Evolutionary conservation across 2,113 vertebrate genomes (phyloP), one percentile per base, ranked within the genome.

Genomic region (Apeltes quadracus): DNA sequence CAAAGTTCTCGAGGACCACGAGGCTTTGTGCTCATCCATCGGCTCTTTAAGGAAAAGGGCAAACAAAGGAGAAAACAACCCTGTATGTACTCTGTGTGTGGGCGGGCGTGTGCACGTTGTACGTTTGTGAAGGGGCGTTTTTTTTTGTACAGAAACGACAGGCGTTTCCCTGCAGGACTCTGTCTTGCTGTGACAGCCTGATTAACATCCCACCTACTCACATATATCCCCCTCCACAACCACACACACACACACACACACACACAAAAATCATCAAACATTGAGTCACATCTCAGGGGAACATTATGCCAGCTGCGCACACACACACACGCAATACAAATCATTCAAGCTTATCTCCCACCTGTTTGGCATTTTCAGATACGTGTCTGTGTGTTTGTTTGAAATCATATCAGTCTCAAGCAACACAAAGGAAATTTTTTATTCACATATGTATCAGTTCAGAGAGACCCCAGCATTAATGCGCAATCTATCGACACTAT

Each of bases 301-400:
- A 59, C 62, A 77, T 79, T 80, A 79, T 82, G 84, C 75, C 85
- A 86, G 69, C 69, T 84, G 70, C 34, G 18, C 8, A 71, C 56
- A 50, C 84, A 81, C 36, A n/a, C 43, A 46, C 43, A 46, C 46
- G n/a, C 46, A 66, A 48, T 44, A 4, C 55, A 85, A 87, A 84
- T 79, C 84, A 81, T 50, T 88, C 74, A 81, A 76, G 87, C 85
- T 84, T 88, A 87, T 84, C 79, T 81, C 27, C 81, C 84, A 91
- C 84, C 83, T 90, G 87, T 87, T 88, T 81, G 77, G 85, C 77
- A 84, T 89, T 85, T 86, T 69, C 66, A 75, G 70, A 80, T 71
- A 63, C 1, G 53, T 32, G 64, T 34, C 64, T 50, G 41, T 66
- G 59, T 70, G 73, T 62, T 27, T 54, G 68, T 44, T 23, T 11